Conservation (phyloP, 2,113 vertebrate species). For the Labrus mixtus region DNA sequence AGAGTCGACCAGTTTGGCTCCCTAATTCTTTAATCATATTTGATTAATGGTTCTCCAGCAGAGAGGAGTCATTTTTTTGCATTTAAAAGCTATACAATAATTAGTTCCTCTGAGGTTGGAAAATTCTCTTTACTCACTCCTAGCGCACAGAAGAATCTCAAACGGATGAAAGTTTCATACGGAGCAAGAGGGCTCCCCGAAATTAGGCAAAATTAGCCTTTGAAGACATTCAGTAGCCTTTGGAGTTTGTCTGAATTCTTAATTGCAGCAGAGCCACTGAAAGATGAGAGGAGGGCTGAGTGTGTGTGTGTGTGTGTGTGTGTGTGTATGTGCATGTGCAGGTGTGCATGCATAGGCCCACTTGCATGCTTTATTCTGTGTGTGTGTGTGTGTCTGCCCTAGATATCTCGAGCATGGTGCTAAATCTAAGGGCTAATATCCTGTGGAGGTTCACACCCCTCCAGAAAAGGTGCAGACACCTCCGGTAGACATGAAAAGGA, state of each 20-base stretch:
- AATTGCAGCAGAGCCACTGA: constrained; percentile 58
- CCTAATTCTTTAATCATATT: constrained; percentile 81
- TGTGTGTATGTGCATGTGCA: constrained; percentile 60
- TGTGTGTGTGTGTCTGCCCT: constrained; percentile 65
- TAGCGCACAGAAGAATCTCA: constrained; percentile 61
- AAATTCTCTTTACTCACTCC: constrained; percentile 72
- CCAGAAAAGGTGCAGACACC: constrained; percentile 57
- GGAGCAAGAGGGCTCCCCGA: constrained; percentile 65
- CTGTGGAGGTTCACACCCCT: constrained; percentile 56
- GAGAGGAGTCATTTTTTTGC: constrained; percentile 69
- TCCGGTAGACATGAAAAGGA: constrained; percentile 69
- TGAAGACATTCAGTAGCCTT: constrained; percentile 77
- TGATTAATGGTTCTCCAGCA: constrained; percentile 73
- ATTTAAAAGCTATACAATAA: constrained; percentile 82
- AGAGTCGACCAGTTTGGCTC: constrained; percentile 59
- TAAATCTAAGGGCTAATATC: constrained; percentile 64
- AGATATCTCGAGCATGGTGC: constrained; percentile 72
- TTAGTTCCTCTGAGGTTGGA: constrained; percentile 82
- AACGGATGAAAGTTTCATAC: constrained; percentile 70
- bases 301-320: constrained; percentile 40
- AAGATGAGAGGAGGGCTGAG: constrained; percentile 39
- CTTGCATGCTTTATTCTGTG: constrained; percentile 64
- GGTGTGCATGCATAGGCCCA: constrained; percentile 66
- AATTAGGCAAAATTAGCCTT: constrained; percentile 82
- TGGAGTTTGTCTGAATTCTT: constrained; percentile 65